phyloP scores from a whole-genome alignment of 2,113 vertebrate species.

The Podiceps cristatus region DNA sequence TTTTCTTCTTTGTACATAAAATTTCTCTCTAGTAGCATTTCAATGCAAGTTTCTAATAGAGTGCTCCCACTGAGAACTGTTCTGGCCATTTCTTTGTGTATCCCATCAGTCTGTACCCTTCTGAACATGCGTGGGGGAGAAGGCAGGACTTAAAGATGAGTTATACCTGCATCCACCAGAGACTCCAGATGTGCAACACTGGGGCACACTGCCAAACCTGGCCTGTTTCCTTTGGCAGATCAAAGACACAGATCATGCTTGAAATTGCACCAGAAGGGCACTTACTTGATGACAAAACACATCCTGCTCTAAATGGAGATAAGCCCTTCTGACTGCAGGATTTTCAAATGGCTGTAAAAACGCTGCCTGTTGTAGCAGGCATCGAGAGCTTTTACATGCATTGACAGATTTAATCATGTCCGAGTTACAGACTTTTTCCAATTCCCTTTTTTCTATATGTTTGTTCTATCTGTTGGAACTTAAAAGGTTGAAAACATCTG shows the following conservation, averaged over 20 bases:
- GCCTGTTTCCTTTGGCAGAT: not conserved
- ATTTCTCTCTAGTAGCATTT: not conserved
- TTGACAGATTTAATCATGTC: not conserved
- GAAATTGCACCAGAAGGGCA: not conserved
- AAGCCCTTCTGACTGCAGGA: not conserved
- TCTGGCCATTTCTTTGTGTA: not conserved
- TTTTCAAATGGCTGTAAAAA: not conserved
- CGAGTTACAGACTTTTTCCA: not conserved
- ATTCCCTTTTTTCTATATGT: not conserved
- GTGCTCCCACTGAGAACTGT: not conserved
- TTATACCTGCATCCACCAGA: not conserved
- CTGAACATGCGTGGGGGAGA: not conserved
- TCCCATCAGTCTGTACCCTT: not conserved
- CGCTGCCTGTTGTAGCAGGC: not conserved
- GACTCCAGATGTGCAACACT: not conserved
- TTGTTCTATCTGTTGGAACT: not conserved
- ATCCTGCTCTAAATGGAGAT: not conserved
- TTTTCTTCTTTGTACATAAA: not conserved
- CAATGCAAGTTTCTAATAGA: not conserved
- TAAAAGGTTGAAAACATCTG: not conserved
- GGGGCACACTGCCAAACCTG: not conserved
- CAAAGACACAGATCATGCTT: not conserved
- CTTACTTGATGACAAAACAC: not conserved
- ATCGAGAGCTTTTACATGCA: not conserved
- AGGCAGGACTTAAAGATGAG: not conserved